These are phyloP conservation scores for Manis crassicaudata DNA, from an alignment of 2,797 vertebrate genomes.

Conservation along the genomic window DNA sequence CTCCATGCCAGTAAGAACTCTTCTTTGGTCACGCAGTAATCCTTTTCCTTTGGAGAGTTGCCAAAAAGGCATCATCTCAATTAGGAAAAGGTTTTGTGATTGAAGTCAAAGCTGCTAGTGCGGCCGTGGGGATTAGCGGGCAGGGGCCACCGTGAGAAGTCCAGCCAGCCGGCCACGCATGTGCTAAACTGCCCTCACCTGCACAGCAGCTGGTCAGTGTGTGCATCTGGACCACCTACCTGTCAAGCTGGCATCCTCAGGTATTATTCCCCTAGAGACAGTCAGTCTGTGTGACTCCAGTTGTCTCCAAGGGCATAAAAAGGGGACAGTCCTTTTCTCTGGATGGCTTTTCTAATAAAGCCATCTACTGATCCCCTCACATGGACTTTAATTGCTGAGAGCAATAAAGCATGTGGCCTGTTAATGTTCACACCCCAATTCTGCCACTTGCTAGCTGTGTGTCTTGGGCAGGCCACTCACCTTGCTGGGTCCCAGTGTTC, in stretches of 20 bases:
- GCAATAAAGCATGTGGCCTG: not conserved
- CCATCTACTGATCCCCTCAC: not conserved
- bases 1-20: not conserved
- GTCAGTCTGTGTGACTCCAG: not conserved
- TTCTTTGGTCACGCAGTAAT: not conserved
- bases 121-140: not conserved
- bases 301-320: not conserved
- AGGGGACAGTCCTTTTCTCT: not conserved
- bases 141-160: not conserved
- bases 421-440: not conserved
- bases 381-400: not conserved
- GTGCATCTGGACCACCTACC: not conserved
- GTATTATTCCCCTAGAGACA: accelerated
- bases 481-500: not conserved
- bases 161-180: not conserved
- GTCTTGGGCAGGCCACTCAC: not conserved
- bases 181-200: not conserved
- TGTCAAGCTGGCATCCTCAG: not conserved
- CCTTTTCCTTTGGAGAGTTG: not conserved
- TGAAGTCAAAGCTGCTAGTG: not conserved
- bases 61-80: not conserved
- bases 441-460: not conserved
- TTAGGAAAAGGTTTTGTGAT: not conserved
- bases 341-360: not conserved
- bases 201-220: not conserved